Evolutionary conservation across 2,888 invertebrate genomes (phyloP), one percentile per base, ranked within the genome.

Genomic region (Polyploca ridens): DNA sequence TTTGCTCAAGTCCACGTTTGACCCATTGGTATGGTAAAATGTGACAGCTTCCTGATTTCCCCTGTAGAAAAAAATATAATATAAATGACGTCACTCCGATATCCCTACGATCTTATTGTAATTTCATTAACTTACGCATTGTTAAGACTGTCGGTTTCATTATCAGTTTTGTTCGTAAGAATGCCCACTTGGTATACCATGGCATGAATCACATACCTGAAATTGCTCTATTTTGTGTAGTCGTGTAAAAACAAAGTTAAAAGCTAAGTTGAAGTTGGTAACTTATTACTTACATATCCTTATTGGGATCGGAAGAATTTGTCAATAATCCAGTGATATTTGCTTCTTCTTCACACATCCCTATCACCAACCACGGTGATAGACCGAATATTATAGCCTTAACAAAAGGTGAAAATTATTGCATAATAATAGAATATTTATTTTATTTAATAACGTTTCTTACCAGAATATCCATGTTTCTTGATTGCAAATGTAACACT

Each of bases 161-260:
- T 85, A 19, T 86, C 85, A 0, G 89, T 90, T 76, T 81, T 83
- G 70, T 92, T 91, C 0, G 91, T 90, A 3, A 93, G 65, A n/a
- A 93, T 91, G 6, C 92, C 92, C 11, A 92, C 88, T 86, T 92
- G 89, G 68, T 92, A 93, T 0, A 91, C 88, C 68, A 89, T 90
- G 2, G 91, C 92, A 62, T 88, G 84, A n/a, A 93, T 88, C 1
- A 93, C 90, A 66, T 90, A 93, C 90, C 91, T 91, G 66, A 13
- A 79, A 82, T 65, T 35, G 0, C 35, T 6, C 35, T 11, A 19
- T 16, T 54, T 49, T 14, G 33, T 14, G 14, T 14, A 58, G 10
- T 38, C 10, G 38, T 35, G 38, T 38, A 38, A 3, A 33, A n/a
- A 5, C 13, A 33, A 38, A 38, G 38, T 10, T 38, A 38, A 3